Base-by-base conservation (phyloP, 2,797 vertebrate genomes). In the Craterocephalus amniculus region DNA sequence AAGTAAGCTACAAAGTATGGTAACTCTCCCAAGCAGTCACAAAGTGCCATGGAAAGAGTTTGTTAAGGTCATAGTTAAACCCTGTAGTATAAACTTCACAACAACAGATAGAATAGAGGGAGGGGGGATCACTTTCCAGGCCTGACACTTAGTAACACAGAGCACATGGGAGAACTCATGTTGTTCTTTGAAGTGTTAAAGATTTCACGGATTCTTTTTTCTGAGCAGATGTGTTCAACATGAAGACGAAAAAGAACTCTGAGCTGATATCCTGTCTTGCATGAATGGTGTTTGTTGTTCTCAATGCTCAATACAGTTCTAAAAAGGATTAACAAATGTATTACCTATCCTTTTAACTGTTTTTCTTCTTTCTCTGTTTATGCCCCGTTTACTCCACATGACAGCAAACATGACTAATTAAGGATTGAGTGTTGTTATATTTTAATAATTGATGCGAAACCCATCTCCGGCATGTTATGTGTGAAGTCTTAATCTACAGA, bases 11-110 rank as follows among this genome's bases (percentile, higher is more conserved):
- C 54, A 72, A 60, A 83, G 77, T 72, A 67, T 48, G 32, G 52
- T 72, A 82, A 76, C 76, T 86, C 70, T 83, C 67, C 31, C 79
- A 74, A 59, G 74, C 76, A 79, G 83, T 43, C 63, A 22, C 63
- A 43, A 58, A 76, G 78, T 70, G 81, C 66, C 55, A 34, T 29
- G 52, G 68, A 79, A 80, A 69, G 60, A 80, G 71, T 87, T 63
- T 72, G 78, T 71, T 78, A 73, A 86, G 84, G 85, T 88, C 83
- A 86, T 67, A 80, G 82, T 75, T 82, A 84, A 83, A 85, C 76
- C 76, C 61, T 68, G 69, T 64, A 55, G 79, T 73, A 74, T 73
- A 68, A 38, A 43, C 64, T 78, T 76, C 70, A 83, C 78, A 83
- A 77, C 75, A 79, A 70, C 10, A 66, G 65, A 72, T 85, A 72